Conservation (phyloP, 2,113 vertebrate genomes). For the Catharus minimus region DNA sequence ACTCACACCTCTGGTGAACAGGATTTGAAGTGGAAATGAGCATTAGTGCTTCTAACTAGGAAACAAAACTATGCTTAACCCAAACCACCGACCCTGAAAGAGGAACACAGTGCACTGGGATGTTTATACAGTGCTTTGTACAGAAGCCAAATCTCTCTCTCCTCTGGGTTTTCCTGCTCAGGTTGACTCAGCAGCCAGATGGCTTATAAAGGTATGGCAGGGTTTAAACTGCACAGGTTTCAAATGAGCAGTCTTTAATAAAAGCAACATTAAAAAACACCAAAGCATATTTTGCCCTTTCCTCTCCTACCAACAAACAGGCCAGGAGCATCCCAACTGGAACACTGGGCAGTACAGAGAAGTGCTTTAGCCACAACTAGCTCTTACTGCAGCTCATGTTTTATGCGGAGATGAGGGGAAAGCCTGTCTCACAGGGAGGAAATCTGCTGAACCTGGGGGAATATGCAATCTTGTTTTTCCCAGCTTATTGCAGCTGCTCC, state of each 20-base stretch:
- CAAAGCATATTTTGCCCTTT: not conserved
- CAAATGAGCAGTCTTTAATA: conserved; percentile 43
- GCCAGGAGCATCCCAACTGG: not conserved
- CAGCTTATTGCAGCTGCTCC: not conserved
- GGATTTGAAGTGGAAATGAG: not conserved
- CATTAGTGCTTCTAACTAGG: not conserved
- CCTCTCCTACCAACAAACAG: not conserved
- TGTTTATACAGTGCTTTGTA: conserved; percentile 37
- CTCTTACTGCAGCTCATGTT: not conserved
- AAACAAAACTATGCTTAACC: not conserved
- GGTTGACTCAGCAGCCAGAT: conserved; percentile 74
- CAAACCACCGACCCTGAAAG: not conserved
- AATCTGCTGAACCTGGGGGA: not conserved
- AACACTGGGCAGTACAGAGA: not conserved
- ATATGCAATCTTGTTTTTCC: not conserved
- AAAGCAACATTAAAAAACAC: conserved; percentile 33
- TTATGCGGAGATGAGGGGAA: not conserved
- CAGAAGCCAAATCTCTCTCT: conserved; percentile 46
- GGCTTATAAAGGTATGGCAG: conserved; percentile 36
- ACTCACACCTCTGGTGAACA: not conserved
- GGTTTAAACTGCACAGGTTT: conserved; percentile 26
- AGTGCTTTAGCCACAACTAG: not conserved
- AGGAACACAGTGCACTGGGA: not conserved
- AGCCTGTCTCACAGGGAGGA: not conserved
- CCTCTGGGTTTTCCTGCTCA: conserved; percentile 63